phyloP scores from a whole-genome alignment of 2,113 vertebrate species.

The Podilymbus podiceps region DNA sequence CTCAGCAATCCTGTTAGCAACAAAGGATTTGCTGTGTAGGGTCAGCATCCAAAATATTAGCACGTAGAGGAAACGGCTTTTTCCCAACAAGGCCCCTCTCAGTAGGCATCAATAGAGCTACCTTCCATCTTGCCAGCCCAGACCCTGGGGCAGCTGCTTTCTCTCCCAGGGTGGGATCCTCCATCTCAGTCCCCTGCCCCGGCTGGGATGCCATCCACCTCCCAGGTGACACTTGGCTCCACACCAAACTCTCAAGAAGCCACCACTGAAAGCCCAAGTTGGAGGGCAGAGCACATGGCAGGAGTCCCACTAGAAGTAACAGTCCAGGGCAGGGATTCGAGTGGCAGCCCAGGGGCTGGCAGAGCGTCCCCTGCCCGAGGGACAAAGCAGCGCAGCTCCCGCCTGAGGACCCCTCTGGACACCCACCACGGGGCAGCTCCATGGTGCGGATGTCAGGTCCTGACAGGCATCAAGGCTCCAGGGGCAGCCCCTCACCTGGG shows the following conservation, averaged over 20 bases:
- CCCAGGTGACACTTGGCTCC: neutral
- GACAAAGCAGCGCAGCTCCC: neutral
- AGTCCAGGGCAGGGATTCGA: neutral
- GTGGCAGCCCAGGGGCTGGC: neutral
- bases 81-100: neutral
- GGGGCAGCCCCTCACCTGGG: neutral
- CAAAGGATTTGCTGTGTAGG: neutral
- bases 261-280: neutral
- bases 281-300: neutral
- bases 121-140: neutral
- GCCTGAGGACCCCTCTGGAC: accelerated
- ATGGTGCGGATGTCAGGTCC: neutral
- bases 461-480: neutral
- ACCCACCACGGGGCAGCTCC: neutral
- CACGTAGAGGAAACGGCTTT: neutral
- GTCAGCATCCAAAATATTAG: neutral
- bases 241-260: neutral
- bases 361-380: neutral
- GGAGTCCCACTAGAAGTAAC: neutral
- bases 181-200: neutral
- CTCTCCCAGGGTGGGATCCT: neutral
- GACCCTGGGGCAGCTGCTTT: neutral
- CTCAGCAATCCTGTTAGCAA: neutral
- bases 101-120: neutral
- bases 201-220: neutral